These are phyloP conservation scores for Cantharis rufa DNA, from an alignment of 2,888 invertebrate species.

Conservation along the genomic window DNA sequence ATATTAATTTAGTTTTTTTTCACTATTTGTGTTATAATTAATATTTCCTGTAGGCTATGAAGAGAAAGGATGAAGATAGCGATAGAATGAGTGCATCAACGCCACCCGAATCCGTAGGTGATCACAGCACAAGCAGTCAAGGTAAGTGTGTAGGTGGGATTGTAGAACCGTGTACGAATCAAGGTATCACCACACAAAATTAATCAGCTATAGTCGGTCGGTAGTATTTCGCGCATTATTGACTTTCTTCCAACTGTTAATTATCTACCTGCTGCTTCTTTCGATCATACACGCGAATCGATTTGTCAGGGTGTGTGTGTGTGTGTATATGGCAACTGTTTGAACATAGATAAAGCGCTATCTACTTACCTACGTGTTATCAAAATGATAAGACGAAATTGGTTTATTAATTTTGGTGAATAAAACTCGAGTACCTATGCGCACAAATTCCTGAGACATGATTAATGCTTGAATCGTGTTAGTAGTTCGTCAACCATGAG, in stretches of 20 bases:
- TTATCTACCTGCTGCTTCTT: background rate
- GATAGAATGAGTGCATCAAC: conserved; percentile 56
- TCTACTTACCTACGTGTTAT: conserved; percentile 10
- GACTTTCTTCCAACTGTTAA: background rate
- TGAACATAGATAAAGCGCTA: conserved; percentile 6
- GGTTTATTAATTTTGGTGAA: conserved; percentile 5
- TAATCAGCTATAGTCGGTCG: conserved; percentile 13
- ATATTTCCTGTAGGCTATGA: conserved; percentile 53
- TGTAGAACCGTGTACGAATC: background rate
- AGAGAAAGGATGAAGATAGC: conserved; percentile 54
- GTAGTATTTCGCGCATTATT: conserved; percentile 7
- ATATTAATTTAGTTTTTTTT: background rate
- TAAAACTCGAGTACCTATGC: background rate
- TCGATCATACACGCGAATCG: background rate
- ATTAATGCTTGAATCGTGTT: background rate
- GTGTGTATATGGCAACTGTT: background rate
- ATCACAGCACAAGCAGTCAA: conserved; percentile 55
- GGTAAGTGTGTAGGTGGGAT: conserved; percentile 48
- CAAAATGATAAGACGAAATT: conserved; percentile 9
- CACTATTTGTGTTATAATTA: background rate
- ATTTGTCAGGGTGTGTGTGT: background rate
- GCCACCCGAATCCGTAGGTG: conserved; percentile 55
- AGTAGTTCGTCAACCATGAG: conserved; percentile 38
- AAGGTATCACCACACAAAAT: conserved; percentile 3
- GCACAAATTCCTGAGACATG: background rate